phyloP scores from a whole-genome alignment of 1,140 invertebrate species.

The Amyelois transitella region DNA sequence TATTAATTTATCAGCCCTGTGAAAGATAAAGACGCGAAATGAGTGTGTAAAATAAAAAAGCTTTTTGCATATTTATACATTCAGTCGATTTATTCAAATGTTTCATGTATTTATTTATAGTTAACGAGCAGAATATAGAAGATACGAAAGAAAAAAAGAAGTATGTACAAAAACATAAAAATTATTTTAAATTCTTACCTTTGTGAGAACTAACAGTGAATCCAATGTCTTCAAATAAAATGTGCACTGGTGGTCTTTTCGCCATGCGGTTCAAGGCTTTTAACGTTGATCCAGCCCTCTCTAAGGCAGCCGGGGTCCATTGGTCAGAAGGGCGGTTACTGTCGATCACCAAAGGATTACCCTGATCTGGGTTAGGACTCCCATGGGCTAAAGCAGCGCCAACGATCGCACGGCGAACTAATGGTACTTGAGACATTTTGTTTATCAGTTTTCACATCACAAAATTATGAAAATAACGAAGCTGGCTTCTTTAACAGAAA shows the following conservation, averaged over 20 bases:
- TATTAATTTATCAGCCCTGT: too few relatives aligned
- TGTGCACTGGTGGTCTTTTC: slow-evolving; percentile 75
- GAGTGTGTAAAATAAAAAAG: too few relatives aligned
- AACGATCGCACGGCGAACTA: slow-evolving; percentile 52
- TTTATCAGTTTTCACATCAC: slow-evolving; percentile 3
- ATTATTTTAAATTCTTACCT: slow-evolving; percentile 44
- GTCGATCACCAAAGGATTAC: slow-evolving; percentile 25
- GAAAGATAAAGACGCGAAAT: too few relatives aligned
- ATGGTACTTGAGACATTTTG: slow-evolving; percentile 50
- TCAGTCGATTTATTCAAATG: too few relatives aligned
- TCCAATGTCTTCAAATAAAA: slow-evolving; percentile 80
- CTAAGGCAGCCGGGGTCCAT: slow-evolving; percentile 63
- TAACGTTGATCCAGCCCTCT: slow-evolving; percentile 62
- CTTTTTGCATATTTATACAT: too few relatives aligned
- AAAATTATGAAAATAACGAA: background rate
- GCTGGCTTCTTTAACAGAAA: too few relatives aligned
- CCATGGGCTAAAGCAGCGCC: slow-evolving; percentile 43
- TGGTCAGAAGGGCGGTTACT: slow-evolving; percentile 36
- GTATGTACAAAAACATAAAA: too few relatives aligned
- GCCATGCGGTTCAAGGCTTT: slow-evolving; percentile 70
- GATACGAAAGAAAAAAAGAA: too few relatives aligned
- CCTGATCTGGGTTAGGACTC: slow-evolving; percentile 13
- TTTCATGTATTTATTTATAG: too few relatives aligned
- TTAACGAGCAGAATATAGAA: too few relatives aligned
- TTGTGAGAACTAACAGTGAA: slow-evolving; percentile 74